Percentiles rank a stretch among this genome's conserved stretches.
Evolutionary conservation across 1,140 invertebrate species (phyloP).

Genomic region (Galendromus occidentalis): DNA sequence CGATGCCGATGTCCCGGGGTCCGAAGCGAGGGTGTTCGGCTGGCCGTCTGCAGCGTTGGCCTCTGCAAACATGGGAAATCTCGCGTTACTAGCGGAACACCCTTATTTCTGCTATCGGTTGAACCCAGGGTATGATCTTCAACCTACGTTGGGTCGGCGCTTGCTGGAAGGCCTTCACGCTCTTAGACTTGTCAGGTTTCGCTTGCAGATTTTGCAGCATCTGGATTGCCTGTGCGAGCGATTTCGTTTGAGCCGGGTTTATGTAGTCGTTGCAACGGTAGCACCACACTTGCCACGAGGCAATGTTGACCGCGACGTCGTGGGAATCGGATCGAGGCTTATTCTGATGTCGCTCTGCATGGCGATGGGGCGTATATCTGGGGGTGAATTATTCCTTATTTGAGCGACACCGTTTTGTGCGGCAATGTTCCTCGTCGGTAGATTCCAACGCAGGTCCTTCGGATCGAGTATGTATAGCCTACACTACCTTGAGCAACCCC

Average conservation of each 20-base stretch:
- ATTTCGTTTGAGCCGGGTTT: neutral
- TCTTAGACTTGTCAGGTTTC: neutral
- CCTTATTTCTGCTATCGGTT: too few relatives aligned
- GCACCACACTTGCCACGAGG: neutral
- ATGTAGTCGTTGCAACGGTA: constrained; percentile 2
- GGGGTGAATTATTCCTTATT: neutral
- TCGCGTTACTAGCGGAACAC: too few relatives aligned
- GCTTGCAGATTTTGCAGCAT: neutral
- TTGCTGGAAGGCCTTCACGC: neutral
- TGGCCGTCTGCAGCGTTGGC: too few relatives aligned
- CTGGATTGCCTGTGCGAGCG: neutral
- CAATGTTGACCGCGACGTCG: neutral
- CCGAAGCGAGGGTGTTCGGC: too few relatives aligned
- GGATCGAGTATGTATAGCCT: neutral
- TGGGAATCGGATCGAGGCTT: neutral
- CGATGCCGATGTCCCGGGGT: too few relatives aligned
- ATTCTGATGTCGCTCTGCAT: neutral
- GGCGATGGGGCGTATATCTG: neutral
- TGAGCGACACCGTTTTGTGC: too few relatives aligned
- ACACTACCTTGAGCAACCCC: neutral
- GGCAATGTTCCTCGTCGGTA: neutral
- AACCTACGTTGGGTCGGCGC: neutral
- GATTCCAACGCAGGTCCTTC: neutral
- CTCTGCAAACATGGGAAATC: too few relatives aligned
- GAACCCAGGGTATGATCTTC: too few relatives aligned